These are phyloP conservation scores for Phylloscopus trochilus DNA, from an alignment of 2,113 vertebrate species.

Conservation along the genomic window DNA sequence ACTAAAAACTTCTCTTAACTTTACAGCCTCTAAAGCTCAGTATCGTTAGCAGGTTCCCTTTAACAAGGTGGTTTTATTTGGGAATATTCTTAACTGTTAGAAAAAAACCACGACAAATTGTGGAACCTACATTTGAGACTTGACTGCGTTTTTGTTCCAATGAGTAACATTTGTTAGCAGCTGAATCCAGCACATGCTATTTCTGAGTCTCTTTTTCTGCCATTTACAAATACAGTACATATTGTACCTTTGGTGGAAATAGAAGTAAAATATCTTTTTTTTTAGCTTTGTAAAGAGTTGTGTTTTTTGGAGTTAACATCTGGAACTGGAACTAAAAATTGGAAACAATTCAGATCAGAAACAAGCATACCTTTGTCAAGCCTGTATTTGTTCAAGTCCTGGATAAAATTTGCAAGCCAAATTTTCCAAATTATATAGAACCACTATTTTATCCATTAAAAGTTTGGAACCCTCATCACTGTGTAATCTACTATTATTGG, in stretches of 20 bases:
- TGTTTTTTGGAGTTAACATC: constrained; percentile 42
- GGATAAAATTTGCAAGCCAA: constrained; percentile 20
- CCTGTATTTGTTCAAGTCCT: constrained; percentile 47
- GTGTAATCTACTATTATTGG: constrained; percentile 30
- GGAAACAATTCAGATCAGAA: constrained; percentile 62
- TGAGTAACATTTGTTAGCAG: not conserved
- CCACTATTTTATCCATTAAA: constrained; percentile 51
- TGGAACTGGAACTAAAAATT: constrained; percentile 49
- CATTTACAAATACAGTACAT: not conserved
- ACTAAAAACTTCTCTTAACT: not conserved
- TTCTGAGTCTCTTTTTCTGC: not conserved
- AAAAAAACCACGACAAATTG: not conserved
- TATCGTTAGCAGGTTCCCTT: not conserved
- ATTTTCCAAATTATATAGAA: constrained; percentile 32
- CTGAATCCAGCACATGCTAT: not conserved
- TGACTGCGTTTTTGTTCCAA: not conserved
- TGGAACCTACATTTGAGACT: not conserved
- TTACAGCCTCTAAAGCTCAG: not conserved
- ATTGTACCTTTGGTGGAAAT: not conserved
- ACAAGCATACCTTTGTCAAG: constrained; percentile 69
- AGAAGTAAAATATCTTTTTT: not conserved
- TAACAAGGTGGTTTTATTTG: not conserved
- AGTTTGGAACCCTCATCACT: constrained; percentile 5
- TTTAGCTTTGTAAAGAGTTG: not conserved
- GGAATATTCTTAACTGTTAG: not conserved